These are phyloP conservation scores for Podarcis raffonei DNA, from an alignment of 2,113 vertebrate genomes.

Conservation along the genomic window DNA sequence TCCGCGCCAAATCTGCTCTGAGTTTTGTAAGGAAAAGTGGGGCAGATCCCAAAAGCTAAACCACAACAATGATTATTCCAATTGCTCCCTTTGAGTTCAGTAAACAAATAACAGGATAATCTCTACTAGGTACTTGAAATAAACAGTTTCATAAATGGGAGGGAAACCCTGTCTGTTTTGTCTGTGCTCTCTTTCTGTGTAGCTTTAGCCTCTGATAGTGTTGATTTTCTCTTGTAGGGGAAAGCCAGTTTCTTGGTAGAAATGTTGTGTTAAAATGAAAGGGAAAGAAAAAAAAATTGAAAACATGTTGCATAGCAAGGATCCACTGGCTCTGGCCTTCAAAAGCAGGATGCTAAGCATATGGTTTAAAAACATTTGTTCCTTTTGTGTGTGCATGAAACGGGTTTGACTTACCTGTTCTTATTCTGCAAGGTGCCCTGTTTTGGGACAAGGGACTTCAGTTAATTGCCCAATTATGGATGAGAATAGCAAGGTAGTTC, in stretches of 20 bases:
- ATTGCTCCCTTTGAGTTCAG: neutral
- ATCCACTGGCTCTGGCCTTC: neutral
- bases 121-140: too few species aligned
- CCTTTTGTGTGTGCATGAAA: slow-evolving; percentile 2
- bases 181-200: neutral
- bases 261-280: slow-evolving; percentile 7
- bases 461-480: neutral
- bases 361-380: neutral
- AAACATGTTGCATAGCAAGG: neutral
- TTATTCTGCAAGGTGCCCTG: neutral
- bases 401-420: slow-evolving; percentile 7
- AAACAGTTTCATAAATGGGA: neutral
- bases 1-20: too few species aligned
- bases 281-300: neutral
- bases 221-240: neutral
- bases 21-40: too few species aligned
- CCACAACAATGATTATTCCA: neutral
- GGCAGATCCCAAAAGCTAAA: too few species aligned
- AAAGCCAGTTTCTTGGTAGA: neutral
- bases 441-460: neutral
- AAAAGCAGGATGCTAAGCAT: neutral
- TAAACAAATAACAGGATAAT: neutral
- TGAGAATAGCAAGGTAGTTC: neutral
- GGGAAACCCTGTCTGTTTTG: neutral
- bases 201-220: neutral